Evolutionary conservation across 2,113 vertebrate genomes (phyloP).

Genomic region (Mixornis gularis): DNA sequence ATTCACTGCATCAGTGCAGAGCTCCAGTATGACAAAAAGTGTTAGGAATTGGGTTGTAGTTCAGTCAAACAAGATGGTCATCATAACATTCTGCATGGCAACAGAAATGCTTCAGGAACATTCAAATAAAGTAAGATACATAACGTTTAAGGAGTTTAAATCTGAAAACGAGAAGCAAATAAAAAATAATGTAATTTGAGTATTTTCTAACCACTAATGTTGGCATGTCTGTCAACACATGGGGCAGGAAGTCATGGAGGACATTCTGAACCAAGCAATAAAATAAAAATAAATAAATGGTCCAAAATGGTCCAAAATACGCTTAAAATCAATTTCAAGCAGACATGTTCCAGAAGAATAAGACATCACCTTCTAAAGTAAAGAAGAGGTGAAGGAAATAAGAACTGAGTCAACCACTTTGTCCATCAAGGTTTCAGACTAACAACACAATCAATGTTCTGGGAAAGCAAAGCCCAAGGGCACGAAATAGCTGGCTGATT

Average conservation of each 20-base stretch:
- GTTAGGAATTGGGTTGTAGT: background rate
- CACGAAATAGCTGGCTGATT: background rate
- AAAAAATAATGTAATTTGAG: background rate
- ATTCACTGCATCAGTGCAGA: background rate
- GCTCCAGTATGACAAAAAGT: background rate
- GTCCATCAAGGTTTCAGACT: background rate
- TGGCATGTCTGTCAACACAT: background rate
- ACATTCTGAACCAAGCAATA: background rate
- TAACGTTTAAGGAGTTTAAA: background rate
- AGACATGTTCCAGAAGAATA: background rate
- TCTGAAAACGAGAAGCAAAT: background rate
- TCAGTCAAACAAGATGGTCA: background rate
- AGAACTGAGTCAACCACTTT: background rate
- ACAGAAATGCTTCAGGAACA: background rate
- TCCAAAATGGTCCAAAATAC: background rate
- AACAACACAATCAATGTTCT: background rate
- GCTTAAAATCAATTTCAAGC: background rate
- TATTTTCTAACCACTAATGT: background rate
- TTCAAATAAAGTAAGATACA: background rate
- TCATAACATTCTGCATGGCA: background rate
- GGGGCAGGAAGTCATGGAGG: accelerated
- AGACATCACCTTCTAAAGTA: background rate
- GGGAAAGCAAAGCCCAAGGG: background rate
- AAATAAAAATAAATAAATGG: background rate
- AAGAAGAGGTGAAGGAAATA: background rate